Evolutionary conservation across 2,113 vertebrate genomes (phyloP), one percentile per base, ranked within the genome.

Genomic region (Hemiprocne comata): DNA sequence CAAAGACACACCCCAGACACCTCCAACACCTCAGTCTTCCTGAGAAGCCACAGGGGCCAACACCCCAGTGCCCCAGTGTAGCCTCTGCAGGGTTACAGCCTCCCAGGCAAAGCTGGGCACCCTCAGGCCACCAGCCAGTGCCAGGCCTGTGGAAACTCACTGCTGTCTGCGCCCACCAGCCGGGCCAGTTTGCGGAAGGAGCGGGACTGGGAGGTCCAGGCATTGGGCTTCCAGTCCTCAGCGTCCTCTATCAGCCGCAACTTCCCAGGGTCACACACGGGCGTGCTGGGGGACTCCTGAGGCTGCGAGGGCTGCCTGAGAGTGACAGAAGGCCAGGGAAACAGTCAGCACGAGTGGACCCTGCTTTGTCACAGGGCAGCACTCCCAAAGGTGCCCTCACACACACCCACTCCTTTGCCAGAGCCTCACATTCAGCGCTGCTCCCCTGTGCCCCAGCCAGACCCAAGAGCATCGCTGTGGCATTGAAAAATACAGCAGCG

Each of bases 131-230:
- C 10, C 72, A 60, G 34, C 17, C 24, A 78, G 34, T 3, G 0
- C 57, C 6, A 5, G 66, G 24, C n/a, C 34, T 5, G 4, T 0
- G 1, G 61, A 85, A 79, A 99, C 99, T 99, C 99, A 99, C 99
- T 98, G 98, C 98, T 98, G 89, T 99, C 98, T 65, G 99, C 98
- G 98, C 99, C 99, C 42, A 98, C 99, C 97, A 99, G 98, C 96
- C 98, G 99, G 95, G 99, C 98, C 85, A 99, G 98, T 95, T 99
- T 99, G 95, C 97, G 98, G 98, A 99, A 99, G 95, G 99, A 99
- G 50, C 99, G 99, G 69, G 99, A 99, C 98, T 99, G 99, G 88
- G 99, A 99, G 85, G 98, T 99, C 94, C 99, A 99, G 1, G 98
- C 98, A 94, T 98, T 98, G 2, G 99, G 99, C 96, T 98, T 98